A percentile compares a stretch with the other conserved stretches of the same genome.
Evolutionary conservation across 2,888 invertebrate genomes (phyloP).

Genomic region (Adelognathus sp.): DNA sequence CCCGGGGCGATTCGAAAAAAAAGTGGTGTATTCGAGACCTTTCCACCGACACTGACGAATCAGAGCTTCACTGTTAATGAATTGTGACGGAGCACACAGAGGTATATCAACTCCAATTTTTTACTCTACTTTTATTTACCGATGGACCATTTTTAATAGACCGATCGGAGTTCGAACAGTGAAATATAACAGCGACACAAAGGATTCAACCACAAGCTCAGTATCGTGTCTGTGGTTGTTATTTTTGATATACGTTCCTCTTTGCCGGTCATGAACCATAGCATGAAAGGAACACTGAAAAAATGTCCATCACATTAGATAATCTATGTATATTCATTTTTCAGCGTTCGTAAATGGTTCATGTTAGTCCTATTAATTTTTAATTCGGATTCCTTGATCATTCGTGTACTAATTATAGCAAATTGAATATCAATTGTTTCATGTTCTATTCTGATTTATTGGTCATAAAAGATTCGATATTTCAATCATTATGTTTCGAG

Average conservation of each 20-base stretch:
- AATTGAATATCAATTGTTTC: too few species aligned
- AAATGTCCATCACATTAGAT: too few species aligned
- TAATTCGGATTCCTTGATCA: too few species aligned
- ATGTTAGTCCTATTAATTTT: too few species aligned
- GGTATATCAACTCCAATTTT: not conserved
- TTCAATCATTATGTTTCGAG: too few species aligned
- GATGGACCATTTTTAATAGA: not conserved
- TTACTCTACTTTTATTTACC: not conserved
- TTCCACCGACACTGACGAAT: not conserved
- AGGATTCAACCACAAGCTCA: not conserved
- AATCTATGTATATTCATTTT: too few species aligned
- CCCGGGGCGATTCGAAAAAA: not conserved
- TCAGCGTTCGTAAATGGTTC: too few species aligned
- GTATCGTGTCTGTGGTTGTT: not conserved
- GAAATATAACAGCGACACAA: not conserved
- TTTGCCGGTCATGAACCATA: too few species aligned
- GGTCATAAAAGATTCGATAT: too few species aligned
- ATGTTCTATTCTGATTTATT: too few species aligned
- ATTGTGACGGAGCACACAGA: not conserved
- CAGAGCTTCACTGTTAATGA: conserved; percentile 12
- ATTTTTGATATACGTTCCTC: not conserved
- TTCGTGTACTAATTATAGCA: too few species aligned
- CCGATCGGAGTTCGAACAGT: not conserved
- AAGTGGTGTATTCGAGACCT: not conserved
- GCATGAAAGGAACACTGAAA: too few species aligned